Conservation (phyloP, 2,797 vertebrate species). For the Lagodon rhomboides region DNA sequence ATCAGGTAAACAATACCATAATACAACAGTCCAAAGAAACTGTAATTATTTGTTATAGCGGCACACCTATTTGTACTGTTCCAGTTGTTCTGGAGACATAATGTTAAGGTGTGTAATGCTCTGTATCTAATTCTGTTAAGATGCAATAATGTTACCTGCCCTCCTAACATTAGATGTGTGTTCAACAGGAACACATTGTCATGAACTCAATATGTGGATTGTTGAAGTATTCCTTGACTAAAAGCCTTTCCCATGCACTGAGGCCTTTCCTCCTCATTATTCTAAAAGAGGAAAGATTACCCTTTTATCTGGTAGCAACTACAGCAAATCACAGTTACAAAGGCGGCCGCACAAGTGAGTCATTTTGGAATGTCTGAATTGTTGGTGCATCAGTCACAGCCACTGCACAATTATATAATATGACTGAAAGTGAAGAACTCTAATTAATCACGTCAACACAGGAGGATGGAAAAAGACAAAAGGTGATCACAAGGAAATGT, state of each 20-base stretch:
- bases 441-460: conserved; percentile 1
- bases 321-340: conserved; percentile 6
- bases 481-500: conserved; percentile 12
- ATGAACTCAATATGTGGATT: not conserved
- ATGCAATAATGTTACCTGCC: not conserved
- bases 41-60: not conserved
- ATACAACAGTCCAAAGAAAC: not conserved
- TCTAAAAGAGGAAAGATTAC: conserved; percentile 19
- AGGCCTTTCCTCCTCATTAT: not conserved
- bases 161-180: not conserved
- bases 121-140: not conserved
- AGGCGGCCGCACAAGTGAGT: conserved; percentile 25
- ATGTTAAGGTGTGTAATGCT: not conserved
- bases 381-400: conserved; percentile 31
- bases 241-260: not conserved
- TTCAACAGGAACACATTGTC: not conserved
- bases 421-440: conserved; percentile 24
- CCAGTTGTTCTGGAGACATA: not conserved
- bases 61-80: no score
- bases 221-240: not conserved
- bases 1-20: not conserved
- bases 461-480: not conserved
- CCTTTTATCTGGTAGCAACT: not conserved
- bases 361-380: conserved; percentile 9
- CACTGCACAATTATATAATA: conserved; percentile 35